Percentiles rank a stretch among this genome's conserved stretches.
phyloP scores from a whole-genome alignment of 2,888 invertebrate species.

The Pollenia labialis region DNA sequence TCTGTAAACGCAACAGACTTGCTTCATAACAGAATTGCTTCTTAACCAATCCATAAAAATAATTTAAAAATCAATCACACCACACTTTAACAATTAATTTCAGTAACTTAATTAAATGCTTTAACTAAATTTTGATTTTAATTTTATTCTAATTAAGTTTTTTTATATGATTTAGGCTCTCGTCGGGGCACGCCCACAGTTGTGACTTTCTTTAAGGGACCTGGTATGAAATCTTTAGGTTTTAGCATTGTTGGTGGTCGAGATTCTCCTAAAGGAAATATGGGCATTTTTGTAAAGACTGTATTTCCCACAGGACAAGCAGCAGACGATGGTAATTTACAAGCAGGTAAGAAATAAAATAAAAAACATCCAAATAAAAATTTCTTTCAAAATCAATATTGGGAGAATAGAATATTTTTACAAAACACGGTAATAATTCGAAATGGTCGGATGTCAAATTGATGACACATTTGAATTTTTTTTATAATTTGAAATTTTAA shows the following conservation, averaged over 20 bases:
- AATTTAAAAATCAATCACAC: no score
- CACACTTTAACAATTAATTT: no score
- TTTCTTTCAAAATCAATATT: neutral
- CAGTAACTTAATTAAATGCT: neutral
- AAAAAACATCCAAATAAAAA: neutral
- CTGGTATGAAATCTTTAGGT: constrained; percentile 93
- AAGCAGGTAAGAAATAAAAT: constrained; percentile 88
- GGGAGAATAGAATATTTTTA: no score
- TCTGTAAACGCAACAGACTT: no score
- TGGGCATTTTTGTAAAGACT: constrained; percentile 95
- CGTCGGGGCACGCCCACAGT: constrained; percentile 80
- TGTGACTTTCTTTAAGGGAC: constrained; percentile 91
- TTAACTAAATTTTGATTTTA: neutral
- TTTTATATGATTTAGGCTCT: constrained; percentile 73
- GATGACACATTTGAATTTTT: no score
- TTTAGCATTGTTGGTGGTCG: constrained; percentile 96
- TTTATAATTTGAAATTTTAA: no score
- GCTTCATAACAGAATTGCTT: no score
- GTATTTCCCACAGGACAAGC: constrained; percentile 94
- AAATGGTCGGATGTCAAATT: no score
- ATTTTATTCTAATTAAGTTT: constrained; percentile 1
- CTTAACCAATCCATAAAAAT: no score
- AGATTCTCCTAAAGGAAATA: constrained; percentile 93
- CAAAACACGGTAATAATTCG: no score
- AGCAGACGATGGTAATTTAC: constrained; percentile 91